Percentiles rank a stretch among this genome's conserved stretches.
phyloP scores from a whole-genome alignment of 2,888 invertebrate genomes.

The Xestia rhomboidea region DNA sequence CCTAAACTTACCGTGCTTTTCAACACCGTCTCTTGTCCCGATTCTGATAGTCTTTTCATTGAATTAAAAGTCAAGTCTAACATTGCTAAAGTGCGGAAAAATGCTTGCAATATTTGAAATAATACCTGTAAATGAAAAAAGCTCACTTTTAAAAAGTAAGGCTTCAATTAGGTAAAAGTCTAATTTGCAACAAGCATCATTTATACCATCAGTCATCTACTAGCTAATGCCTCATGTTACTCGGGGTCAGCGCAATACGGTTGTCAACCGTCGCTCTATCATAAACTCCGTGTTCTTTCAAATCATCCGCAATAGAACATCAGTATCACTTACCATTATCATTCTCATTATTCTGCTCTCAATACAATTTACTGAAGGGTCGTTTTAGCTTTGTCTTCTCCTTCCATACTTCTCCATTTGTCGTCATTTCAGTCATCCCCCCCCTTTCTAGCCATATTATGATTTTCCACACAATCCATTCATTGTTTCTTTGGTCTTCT shows the following conservation, averaged over 20 bases:
- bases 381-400: neutral
- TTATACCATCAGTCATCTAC: neutral
- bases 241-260: neutral
- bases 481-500: neutral
- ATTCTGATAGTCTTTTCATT: neutral
- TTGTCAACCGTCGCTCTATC: neutral
- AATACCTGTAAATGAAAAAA: conserved; percentile 9
- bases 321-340: neutral
- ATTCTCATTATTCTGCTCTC: neutral
- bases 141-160: neutral
- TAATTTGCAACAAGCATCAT: neutral
- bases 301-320: neutral
- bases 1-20: neutral
- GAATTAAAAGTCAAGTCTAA: neutral
- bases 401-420: neutral
- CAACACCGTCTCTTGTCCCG: neutral
- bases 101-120: conserved; percentile 8
- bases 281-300: neutral
- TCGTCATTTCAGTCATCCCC: neutral
- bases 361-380: neutral
- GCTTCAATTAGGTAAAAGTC: neutral
- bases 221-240: neutral
- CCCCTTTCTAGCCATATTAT: neutral
- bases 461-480: neutral
- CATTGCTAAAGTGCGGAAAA: neutral